A percentile compares a stretch with the other conserved stretches of the same genome.
Evolutionary conservation across 2,797 vertebrate genomes (phyloP).

Genomic region (Pseudotriccus pelzelni): DNA sequence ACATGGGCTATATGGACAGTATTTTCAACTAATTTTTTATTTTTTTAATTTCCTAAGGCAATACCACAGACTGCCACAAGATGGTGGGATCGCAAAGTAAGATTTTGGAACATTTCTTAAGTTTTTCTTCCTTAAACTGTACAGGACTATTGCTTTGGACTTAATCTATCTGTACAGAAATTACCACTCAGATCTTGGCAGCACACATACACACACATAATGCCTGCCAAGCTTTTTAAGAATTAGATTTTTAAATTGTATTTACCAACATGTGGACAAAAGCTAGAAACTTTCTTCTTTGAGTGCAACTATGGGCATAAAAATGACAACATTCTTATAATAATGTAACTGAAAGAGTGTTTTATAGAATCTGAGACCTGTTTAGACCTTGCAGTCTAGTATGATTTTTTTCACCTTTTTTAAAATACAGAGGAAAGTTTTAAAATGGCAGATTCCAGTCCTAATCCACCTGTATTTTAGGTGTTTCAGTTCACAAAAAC

Average conservation of each 20-base stretch:
- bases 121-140: not conserved
- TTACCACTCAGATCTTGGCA: not conserved
- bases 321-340: not conserved
- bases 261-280: not conserved
- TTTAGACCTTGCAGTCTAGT: not conserved
- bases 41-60: not conserved
- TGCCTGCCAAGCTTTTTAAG: not conserved
- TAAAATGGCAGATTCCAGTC: not conserved
- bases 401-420: not conserved
- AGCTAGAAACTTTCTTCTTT: not conserved
- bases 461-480: not conserved
- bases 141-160: not conserved
- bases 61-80: conserved; percentile 13
- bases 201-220: not conserved
- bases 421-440: not conserved
- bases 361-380: not conserved
- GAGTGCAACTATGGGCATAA: not conserved
- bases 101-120: not conserved
- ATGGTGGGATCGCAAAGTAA: conserved; percentile 42
- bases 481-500: not conserved
- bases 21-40: not conserved
- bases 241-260: not conserved
- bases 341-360: not conserved
- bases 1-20: fast-evolving
- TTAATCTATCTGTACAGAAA: not conserved